Evolutionary conservation across 1,140 invertebrate species (phyloP).

Genomic region (Dendrolimus kikuchii): DNA sequence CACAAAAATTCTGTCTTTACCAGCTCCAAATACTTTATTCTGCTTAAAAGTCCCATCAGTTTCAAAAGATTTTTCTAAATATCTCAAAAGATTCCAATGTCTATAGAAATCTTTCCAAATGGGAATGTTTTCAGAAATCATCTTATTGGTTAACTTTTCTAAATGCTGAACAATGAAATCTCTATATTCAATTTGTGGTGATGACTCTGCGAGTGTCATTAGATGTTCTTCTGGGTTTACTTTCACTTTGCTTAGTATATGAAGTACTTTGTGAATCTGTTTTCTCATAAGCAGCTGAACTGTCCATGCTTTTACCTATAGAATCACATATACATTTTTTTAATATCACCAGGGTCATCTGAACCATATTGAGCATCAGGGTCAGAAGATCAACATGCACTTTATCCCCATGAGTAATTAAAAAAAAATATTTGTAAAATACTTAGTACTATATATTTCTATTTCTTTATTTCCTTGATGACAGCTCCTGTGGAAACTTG

Average conservation of each 20-base stretch:
- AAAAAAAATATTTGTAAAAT: too few species aligned
- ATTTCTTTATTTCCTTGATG: too few species aligned
- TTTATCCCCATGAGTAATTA: too few species aligned
- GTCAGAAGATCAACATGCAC: too few species aligned
- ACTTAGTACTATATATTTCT: too few species aligned
- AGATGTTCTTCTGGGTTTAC: conserved; percentile 74
- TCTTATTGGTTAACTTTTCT: conserved; percentile 54
- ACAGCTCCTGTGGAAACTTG: too few species aligned
- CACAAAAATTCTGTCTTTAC: conserved; percentile 54
- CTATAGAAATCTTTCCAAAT: conserved; percentile 67
- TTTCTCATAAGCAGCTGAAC: conserved; percentile 74
- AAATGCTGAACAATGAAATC: conserved; percentile 76
- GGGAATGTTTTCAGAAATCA: conserved; percentile 38
- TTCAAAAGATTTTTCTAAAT: conserved; percentile 69
- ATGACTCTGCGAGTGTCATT: conserved; percentile 69
- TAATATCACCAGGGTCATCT: not conserved
- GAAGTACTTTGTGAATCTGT: conserved; percentile 77
- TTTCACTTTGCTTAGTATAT: conserved; percentile 75
- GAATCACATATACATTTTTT: not conserved
- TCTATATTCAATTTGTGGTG: conserved; percentile 67
- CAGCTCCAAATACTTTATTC: conserved; percentile 65
- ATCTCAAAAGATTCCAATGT: conserved; percentile 74
- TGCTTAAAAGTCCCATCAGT: conserved; percentile 62
- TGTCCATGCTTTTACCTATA: conserved; percentile 76
- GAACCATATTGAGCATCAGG: too few species aligned